These are phyloP conservation scores for Bugula neritina DNA, from an alignment of 2,888 invertebrate species.

Conservation along the genomic window DNA sequence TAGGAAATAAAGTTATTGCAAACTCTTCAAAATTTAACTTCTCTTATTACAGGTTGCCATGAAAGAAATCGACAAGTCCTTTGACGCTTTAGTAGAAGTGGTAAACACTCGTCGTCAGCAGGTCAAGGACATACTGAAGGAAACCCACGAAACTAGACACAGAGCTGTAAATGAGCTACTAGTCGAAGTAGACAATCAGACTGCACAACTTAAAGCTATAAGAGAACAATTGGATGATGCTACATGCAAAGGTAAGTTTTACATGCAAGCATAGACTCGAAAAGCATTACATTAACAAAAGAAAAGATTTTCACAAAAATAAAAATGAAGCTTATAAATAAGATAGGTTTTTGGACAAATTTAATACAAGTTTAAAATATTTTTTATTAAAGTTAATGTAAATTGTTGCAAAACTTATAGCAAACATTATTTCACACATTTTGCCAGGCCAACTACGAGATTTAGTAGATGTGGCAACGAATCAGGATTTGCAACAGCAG, in stretches of 20 bases:
- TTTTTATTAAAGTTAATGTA: no score
- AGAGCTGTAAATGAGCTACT: constrained; percentile 26
- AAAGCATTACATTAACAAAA: no score
- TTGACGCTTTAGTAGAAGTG: constrained; percentile 29
- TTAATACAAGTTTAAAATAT: no score
- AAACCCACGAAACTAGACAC: constrained; percentile 10
- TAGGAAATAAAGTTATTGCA: no score
- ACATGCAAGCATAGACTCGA: neutral
- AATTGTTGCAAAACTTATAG: no score
- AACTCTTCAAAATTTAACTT: no score
- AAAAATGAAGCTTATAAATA: no score
- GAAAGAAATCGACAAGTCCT: constrained; percentile 30
- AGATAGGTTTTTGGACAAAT: no score
- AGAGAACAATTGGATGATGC: constrained; percentile 18
- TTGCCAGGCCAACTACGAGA: constrained; percentile 10
- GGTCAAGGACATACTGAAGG: constrained; percentile 18
- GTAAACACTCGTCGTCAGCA: constrained; percentile 20
- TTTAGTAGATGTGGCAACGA: neutral
- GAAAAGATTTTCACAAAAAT: no score
- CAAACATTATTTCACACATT: no score
- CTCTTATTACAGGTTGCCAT: constrained; percentile 24
- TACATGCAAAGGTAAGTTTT: constrained; percentile 3
- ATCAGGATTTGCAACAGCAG: neutral
- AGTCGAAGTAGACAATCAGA: constrained; percentile 24
- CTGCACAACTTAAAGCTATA: neutral